These are phyloP conservation scores for Anoura caudifer DNA, from an alignment of 2,113 vertebrate species.

Conservation along the genomic window DNA sequence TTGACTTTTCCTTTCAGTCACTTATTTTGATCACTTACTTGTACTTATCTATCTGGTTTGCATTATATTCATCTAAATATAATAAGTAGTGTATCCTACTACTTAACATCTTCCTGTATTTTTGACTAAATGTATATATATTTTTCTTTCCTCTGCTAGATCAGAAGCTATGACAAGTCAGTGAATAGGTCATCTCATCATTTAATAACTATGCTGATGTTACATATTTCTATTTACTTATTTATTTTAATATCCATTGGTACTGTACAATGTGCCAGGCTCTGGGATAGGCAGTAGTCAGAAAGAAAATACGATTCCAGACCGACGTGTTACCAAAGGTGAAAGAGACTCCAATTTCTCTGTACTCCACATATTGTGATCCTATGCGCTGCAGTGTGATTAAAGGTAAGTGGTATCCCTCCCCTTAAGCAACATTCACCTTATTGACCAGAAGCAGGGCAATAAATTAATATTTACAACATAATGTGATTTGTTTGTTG, in stretches of 20 bases:
- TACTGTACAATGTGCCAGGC: not conserved
- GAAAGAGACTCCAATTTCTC: not conserved
- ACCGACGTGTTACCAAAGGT: not conserved
- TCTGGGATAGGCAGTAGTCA: accelerated
- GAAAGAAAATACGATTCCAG: not conserved
- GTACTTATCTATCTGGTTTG: not conserved
- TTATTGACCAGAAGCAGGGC: not conserved
- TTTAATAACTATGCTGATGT: not conserved
- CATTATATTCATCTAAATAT: not conserved
- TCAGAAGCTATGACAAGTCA: not conserved
- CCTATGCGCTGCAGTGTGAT: not conserved
- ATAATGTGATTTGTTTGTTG: not conserved
- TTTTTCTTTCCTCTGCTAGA: not conserved
- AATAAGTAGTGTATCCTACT: not conserved
- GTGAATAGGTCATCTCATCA: not conserved
- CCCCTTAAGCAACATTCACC: not conserved
- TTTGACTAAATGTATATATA: not conserved
- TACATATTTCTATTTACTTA: not conserved
- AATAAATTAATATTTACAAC: not conserved
- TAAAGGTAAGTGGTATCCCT: not conserved
- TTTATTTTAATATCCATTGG: not conserved
- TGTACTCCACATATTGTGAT: not conserved
- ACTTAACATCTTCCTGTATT: not conserved
- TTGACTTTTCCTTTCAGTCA: not conserved
- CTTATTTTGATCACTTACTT: not conserved